A percentile compares a stretch with the other conserved stretches of the same genome.
phyloP scores from a whole-genome alignment of 2,113 vertebrate species.

The Ginglymostoma cirratum region DNA sequence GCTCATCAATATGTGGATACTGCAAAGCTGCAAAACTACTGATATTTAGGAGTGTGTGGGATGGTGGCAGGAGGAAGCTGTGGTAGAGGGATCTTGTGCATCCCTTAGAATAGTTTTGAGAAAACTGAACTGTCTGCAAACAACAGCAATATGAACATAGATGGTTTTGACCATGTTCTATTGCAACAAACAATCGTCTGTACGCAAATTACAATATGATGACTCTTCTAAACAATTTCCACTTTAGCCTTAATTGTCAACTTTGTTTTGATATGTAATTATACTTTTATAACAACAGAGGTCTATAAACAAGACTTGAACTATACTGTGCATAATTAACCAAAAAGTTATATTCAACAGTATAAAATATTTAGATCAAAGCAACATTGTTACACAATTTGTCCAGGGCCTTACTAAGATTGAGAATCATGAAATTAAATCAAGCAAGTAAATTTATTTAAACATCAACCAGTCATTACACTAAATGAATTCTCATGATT shows the following conservation, averaged over 20 bases:
- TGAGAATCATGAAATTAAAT: neutral
- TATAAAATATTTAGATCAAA: neutral
- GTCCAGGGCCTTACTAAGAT: neutral
- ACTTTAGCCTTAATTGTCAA: neutral
- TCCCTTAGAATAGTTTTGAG: neutral
- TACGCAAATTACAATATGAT: slow-evolving; percentile 5
- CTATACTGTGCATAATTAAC: neutral
- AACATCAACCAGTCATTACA: neutral
- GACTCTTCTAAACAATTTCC: neutral
- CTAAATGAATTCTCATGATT: neutral
- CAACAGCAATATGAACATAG: neutral
- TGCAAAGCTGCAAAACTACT: neutral
- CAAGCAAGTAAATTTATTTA: neutral
- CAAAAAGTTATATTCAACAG: neutral
- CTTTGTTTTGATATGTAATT: slow-evolving; percentile 26
- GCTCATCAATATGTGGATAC: slow-evolving; percentile 35
- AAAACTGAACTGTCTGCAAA: neutral
- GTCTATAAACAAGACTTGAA: slow-evolving; percentile 15
- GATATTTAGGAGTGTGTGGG: neutral
- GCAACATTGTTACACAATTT: neutral
- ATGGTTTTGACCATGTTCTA: slow-evolving; percentile 37
- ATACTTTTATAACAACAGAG: neutral
- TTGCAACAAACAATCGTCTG: slow-evolving; percentile 39
- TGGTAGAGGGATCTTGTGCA: neutral
- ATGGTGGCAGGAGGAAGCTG: neutral